phyloP scores from a whole-genome alignment of 64 coral and sea anemone species.

The Platygyra sinensis region DNA sequence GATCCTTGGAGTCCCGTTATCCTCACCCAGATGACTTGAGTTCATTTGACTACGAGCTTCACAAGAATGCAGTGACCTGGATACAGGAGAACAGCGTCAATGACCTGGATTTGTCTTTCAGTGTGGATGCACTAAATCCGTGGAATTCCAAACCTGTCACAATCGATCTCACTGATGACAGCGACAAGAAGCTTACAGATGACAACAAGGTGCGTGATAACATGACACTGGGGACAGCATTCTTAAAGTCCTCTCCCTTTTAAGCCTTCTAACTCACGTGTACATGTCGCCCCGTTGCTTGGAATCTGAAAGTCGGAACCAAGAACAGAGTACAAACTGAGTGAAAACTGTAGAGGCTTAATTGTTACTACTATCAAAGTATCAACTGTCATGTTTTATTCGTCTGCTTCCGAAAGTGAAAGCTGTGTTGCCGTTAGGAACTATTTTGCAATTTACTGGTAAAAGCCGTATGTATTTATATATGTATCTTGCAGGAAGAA shows the following conservation, averaged over 20 bases:
- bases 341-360: too few relatives aligned
- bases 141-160: constrained; percentile 72
- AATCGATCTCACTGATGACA: constrained; percentile 68
- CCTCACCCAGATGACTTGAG: constrained; percentile 89
- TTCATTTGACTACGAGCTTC: constrained; percentile 89
- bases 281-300: too few relatives aligned
- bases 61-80: constrained; percentile 83
- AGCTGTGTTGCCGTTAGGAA: too few relatives aligned
- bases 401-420: too few relatives aligned
- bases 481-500: constrained; percentile 62
- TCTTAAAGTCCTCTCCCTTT: too few relatives aligned
- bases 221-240: too few relatives aligned
- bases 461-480: not conserved
- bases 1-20: constrained; percentile 85
- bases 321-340: too few relatives aligned
- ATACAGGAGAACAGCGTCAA: constrained; percentile 81
- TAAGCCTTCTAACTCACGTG: too few relatives aligned
- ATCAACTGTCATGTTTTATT: too few relatives aligned
- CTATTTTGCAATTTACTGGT: too few relatives aligned
- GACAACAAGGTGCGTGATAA: constrained; percentile 68
- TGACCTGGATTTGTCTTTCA: constrained; percentile 76
- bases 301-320: too few relatives aligned
- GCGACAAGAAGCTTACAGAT: constrained; percentile 65
- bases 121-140: constrained; percentile 75
- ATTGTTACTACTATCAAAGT: too few relatives aligned